Percentiles rank a stretch among this genome's conserved stretches.
Conservation (phyloP, 2,888 invertebrate species). For the Silvanus unidentatus region DNA sequence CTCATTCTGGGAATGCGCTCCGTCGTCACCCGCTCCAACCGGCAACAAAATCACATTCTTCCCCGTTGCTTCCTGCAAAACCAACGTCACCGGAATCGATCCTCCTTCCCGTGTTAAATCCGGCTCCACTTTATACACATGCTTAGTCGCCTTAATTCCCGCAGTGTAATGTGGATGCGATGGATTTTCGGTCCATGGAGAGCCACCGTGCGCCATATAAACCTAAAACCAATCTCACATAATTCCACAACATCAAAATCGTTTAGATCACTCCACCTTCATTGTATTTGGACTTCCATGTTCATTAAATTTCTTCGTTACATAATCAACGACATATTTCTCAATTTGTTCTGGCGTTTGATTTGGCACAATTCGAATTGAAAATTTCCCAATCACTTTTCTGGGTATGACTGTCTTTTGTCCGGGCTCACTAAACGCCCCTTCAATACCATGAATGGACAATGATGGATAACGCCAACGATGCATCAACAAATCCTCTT, state of each 20-base stretch:
- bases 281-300: constrained; percentile 81
- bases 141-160: constrained; percentile 71
- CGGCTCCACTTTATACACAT: constrained; percentile 84
- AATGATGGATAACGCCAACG: constrained; percentile 91
- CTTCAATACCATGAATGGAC: constrained; percentile 86
- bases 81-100: constrained; percentile 93
- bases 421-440: constrained; percentile 89
- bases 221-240: no score
- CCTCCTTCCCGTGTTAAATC: constrained; percentile 96
- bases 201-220: constrained; percentile 56
- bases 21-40: constrained; percentile 93
- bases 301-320: constrained; percentile 71
- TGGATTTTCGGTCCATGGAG: constrained; percentile 90
- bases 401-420: constrained; percentile 92
- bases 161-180: constrained; percentile 89
- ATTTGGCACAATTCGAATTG: constrained; percentile 89
- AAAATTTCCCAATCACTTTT: constrained; percentile 94
- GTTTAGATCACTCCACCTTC: constrained; percentile 48
- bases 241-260: no score
- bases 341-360: constrained; percentile 79
- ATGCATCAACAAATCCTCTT: constrained; percentile 79
- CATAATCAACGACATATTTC: constrained; percentile 66
- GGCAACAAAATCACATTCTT: constrained; percentile 92
- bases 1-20: constrained; percentile 98
- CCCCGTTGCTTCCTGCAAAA: constrained; percentile 84